Percentiles rank a stretch among this genome's conserved stretches.
phyloP scores from a whole-genome alignment of 2,113 vertebrate genomes.

The Hiodon alosoides region DNA sequence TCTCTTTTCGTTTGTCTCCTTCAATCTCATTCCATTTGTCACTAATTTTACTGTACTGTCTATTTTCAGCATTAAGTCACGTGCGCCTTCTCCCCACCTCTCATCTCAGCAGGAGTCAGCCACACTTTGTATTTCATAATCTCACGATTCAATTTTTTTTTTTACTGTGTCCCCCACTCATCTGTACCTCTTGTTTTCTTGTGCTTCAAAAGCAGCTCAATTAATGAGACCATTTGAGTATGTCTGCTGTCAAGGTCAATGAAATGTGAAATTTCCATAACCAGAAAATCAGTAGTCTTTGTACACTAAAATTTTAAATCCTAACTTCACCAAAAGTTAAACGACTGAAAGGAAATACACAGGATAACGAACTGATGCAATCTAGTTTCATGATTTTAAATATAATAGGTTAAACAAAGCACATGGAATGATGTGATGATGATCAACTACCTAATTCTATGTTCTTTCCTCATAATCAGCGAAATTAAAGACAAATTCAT shows the following conservation, averaged over 20 bases:
- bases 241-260: constrained; percentile 38
- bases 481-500: constrained; percentile 15
- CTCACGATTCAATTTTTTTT: constrained; percentile 11
- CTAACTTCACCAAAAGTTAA: constrained; percentile 50
- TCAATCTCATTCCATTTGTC: too few species aligned
- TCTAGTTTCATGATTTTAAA: not conserved
- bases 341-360: constrained; percentile 33
- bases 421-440: not conserved
- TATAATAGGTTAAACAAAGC: not conserved
- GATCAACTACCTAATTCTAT: not conserved
- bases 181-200: constrained; percentile 15
- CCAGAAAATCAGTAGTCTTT: constrained; percentile 32
- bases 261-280: constrained; percentile 32
- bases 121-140: not conserved
- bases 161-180: not conserved
- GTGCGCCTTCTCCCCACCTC: not conserved
- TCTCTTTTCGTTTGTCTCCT: not conserved
- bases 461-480: not conserved
- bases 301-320: constrained; percentile 36
- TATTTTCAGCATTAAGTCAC: constrained; percentile 1
- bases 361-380: not conserved
- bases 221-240: constrained; percentile 51
- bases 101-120: not conserved
- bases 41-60: too few species aligned
- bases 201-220: constrained; percentile 28